Conservation (phyloP, 1,140 invertebrate genomes). For the Phymorhynchus buccinoides region DNA sequence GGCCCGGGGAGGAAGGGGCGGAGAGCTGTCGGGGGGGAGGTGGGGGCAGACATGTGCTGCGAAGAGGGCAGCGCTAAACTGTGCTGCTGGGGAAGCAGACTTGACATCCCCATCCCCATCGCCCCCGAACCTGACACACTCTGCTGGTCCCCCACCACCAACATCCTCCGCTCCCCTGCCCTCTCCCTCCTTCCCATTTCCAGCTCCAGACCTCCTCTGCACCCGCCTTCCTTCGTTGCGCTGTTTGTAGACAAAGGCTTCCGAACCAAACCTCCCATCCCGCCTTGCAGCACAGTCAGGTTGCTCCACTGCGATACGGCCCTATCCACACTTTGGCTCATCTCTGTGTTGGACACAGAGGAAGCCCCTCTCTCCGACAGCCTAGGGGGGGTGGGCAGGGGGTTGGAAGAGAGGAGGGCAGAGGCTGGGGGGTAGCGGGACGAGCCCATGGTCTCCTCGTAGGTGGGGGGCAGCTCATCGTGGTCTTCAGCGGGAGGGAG, state of each 20-base stretch:
- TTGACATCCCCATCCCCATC: neutral
- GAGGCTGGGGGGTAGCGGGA: neutral
- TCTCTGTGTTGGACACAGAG: neutral
- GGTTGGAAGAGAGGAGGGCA: neutral
- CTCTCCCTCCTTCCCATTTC: neutral
- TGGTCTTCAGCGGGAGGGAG: slow-evolving; percentile 42
- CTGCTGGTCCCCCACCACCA: neutral
- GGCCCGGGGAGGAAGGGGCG: slow-evolving; percentile 25
- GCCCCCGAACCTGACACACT: no score
- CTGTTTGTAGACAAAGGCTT: no score
- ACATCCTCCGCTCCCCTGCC: neutral
- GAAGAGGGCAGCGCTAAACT: slow-evolving; percentile 20
- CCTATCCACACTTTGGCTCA: slow-evolving; percentile 1
- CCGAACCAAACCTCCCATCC: neutral
- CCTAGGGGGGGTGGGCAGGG: neutral
- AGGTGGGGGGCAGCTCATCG: slow-evolving; percentile 53
- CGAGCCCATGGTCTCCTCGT: slow-evolving; percentile 50
- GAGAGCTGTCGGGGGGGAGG: slow-evolving; percentile 32
- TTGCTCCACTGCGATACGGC: neutral
- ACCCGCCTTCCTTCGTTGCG: neutral
- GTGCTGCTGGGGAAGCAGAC: neutral
- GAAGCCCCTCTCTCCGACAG: neutral
- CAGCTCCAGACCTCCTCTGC: neutral
- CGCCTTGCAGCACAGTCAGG: neutral
- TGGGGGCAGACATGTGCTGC: slow-evolving; percentile 34